Base-by-base conservation (phyloP, 2,797 vertebrate species). In the Chelmon rostratus region DNA sequence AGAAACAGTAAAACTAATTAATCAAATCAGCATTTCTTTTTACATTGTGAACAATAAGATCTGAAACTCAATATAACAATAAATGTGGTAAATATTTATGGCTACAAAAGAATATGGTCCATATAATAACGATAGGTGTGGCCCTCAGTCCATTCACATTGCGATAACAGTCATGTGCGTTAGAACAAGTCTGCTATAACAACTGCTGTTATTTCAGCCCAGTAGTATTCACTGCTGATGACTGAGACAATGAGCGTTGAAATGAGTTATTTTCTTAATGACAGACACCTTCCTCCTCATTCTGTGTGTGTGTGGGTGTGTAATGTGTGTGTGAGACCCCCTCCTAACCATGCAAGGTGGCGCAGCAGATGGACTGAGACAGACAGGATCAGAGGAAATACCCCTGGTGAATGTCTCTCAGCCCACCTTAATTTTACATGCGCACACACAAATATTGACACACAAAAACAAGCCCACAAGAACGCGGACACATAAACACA, bases 341-440 rank as follows among this genome's bases (percentile, higher is more conserved):
- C 73, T 76, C 73, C 68, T 67, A 57, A 84, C 79, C 8, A 4
- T 57, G 83, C 87, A 90, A 91, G 70, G 85, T 80, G 85, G 78
- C 57, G 35, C 58, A 85, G 75, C 91, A 93, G 91, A 93, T 92
- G 90, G 89, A 88, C 76, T 71, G 88, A 88, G 87, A 80, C 75
- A 77, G 73, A 84, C 67, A 57, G 68, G 83, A 90, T 90, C 81
- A 81, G 73, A 89, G 86, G 90, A 91, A 92, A 89, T 73, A 72
- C 75, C 84, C 83, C 65, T 46, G 77, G 63, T 73, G 85, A 88
- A 90, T 83, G 73, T 82, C 69, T 87, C 72, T 85, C 63, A 88
- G 77, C 74, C 80, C 71, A 85, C 84, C 76, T 76, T 87, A 82
- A 86, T 89, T 78, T 70, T 62, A 76, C 49, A 66, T 42, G 57